These are phyloP conservation scores for Lithophane leautieri DNA, from an alignment of 2,888 invertebrate species.

Conservation along the genomic window DNA sequence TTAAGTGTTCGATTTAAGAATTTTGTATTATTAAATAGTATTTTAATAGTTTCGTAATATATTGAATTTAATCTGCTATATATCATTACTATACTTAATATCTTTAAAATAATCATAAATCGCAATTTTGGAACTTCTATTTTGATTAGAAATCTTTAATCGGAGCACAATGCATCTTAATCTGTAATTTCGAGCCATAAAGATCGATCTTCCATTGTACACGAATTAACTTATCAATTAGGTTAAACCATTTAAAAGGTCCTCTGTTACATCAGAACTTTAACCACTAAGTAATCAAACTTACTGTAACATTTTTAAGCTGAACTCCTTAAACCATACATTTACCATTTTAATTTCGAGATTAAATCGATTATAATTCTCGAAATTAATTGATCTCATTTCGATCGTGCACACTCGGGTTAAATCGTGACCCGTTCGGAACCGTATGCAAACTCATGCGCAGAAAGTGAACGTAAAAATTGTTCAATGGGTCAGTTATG, in stretches of 20 bases:
- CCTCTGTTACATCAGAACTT: slow-evolving; percentile 14
- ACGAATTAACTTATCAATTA: slow-evolving; percentile 22
- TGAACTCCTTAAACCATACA: slow-evolving; percentile 4
- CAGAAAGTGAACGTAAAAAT: slow-evolving; percentile 67
- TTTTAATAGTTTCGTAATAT: neutral
- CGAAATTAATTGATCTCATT: slow-evolving; percentile 58
- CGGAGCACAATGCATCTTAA: neutral
- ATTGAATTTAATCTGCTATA: neutral
- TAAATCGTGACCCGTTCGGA: slow-evolving; percentile 58
- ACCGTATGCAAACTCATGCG: slow-evolving; percentile 35
- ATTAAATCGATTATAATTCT: slow-evolving; percentile 50
- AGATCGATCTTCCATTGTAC: slow-evolving; percentile 12
- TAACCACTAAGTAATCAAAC: neutral
- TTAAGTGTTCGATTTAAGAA: neutral
- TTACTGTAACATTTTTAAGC: slow-evolving; percentile 8
- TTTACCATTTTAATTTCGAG: slow-evolving; percentile 19
- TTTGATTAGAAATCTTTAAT: slow-evolving; percentile 1
- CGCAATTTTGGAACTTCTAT: neutral
- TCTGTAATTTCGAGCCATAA: slow-evolving; percentile 36
- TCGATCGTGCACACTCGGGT: slow-evolving; percentile 49
- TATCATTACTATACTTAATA: too few relatives aligned
- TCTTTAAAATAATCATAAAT: neutral
- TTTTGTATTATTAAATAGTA: neutral
- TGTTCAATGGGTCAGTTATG: slow-evolving; percentile 47
- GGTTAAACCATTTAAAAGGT: slow-evolving; percentile 23